A percentile compares a stretch with the other conserved stretches of the same genome.
Conservation (phyloP, 2,888 invertebrate species). For the Agonopterix arenella region DNA sequence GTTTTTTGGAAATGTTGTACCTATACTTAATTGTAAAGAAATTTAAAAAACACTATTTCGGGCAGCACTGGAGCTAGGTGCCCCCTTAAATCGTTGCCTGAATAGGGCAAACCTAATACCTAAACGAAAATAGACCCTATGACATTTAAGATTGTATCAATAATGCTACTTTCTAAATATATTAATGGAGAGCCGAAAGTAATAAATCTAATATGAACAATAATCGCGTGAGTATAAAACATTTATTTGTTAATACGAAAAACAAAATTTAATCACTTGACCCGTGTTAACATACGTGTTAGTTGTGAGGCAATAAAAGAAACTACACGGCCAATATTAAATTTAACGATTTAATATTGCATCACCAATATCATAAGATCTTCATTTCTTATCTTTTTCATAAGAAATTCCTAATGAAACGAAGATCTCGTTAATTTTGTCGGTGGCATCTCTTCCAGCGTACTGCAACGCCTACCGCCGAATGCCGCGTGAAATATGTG, state of each 20-base stretch:
- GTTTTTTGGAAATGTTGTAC: too few relatives aligned
- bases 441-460: constrained; percentile 36
- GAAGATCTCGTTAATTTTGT: constrained; percentile 42
- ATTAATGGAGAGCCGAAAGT: constrained; percentile 36
- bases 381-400: constrained; percentile 23
- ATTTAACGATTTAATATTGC: constrained; percentile 73
- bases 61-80: too few relatives aligned
- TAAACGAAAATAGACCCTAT: too few relatives aligned
- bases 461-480: constrained; percentile 67
- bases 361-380: constrained; percentile 47
- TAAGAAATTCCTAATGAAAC: constrained; percentile 24
- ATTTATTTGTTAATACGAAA: constrained; percentile 52
- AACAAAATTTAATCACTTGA: constrained; percentile 59
- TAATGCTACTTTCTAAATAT: constrained; percentile 35
- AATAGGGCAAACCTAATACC: too few relatives aligned
- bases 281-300: constrained; percentile 59
- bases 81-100: too few relatives aligned
- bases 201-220: constrained; percentile 53
- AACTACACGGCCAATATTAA: constrained; percentile 69
- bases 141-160: too few relatives aligned
- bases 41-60: too few relatives aligned
- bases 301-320: constrained; percentile 70
- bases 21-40: too few relatives aligned
- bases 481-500: constrained; percentile 72
- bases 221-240: constrained; percentile 67